These are phyloP conservation scores for Hiodon alosoides DNA, from an alignment of 2,113 vertebrate genomes.

Conservation along the genomic window DNA sequence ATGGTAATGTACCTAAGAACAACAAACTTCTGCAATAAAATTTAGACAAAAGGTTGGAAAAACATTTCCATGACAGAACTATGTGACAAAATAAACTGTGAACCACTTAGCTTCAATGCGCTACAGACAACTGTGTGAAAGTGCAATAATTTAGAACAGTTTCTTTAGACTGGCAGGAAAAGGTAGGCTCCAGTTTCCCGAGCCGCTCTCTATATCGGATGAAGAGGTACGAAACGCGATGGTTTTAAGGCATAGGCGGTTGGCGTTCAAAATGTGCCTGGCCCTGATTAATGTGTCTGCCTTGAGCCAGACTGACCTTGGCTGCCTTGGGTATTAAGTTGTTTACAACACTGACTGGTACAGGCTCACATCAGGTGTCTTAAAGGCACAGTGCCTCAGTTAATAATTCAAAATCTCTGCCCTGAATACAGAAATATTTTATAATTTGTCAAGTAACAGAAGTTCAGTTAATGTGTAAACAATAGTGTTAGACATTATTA, in stretches of 20 bases:
- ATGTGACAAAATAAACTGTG: too few species aligned
- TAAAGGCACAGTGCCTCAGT: neutral
- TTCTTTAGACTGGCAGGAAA: neutral
- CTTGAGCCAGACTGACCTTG: slow-evolving; percentile 33
- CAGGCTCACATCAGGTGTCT: slow-evolving; percentile 11
- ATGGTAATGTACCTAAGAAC: neutral
- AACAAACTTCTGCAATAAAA: neutral
- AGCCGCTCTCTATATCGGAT: neutral
- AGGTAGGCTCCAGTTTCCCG: too few species aligned
- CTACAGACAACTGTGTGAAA: too few species aligned
- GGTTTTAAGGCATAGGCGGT: neutral
- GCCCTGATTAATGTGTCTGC: slow-evolving; percentile 22
- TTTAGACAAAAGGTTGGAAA: neutral
- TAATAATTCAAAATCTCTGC: neutral
- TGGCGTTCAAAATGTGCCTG: slow-evolving; percentile 15
- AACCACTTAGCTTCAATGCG: too few species aligned
- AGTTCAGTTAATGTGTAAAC: neutral
- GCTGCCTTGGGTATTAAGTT: slow-evolving; percentile 40
- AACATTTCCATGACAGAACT: neutral
- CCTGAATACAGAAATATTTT: neutral
- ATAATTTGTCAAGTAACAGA: neutral
- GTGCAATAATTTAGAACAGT: neutral
- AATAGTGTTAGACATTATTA: too few species aligned
- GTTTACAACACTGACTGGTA: slow-evolving; percentile 31
- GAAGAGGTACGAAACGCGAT: neutral